Base-by-base conservation (phyloP, 2,888 invertebrate species). In the Pollenia angustigena region DNA sequence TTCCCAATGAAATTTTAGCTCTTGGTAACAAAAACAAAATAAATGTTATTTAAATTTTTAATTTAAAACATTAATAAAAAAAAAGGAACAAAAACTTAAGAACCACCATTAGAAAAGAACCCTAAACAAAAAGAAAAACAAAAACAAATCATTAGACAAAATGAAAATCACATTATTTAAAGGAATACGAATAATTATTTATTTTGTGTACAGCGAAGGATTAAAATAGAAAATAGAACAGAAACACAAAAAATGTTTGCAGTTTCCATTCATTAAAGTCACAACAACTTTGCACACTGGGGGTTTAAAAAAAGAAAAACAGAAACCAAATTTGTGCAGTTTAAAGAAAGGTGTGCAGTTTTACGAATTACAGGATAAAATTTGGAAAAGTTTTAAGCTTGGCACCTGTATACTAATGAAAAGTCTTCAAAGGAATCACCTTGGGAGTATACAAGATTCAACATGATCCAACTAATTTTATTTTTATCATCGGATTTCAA, bases 71-170 rank as follows among this genome's bases (percentile, higher is more conserved):
- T n/a, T 78, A 72, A 18, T 60, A 11, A 42, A 69, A 46, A 16
- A 60, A 71, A 72, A 52, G 72, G 52, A 82, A 62, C 71, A 68
- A 80, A 62, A 69, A 80, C 62, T 75, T 69, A 58, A 82, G 18
- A 82, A 86, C 86, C 76, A 86, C 86, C 83, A 83, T 50, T 60
- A 69, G 40, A 78, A 66, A 69, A 58, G 66, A 86, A 80, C 80
- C 80, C 80, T 76, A 68, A 83, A 62, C 40, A 75, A 76, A 46
- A 46, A 10, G n/a, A 32, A 74, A 6, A 18, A 14, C 42, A 64
- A 40, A 72, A 64, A 56, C 71, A 58, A 75, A 50, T 74, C 68
- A 75, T 75, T 52, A 81, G 80, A 68, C 46, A 60, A 62, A 78
- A 74, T 71, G 64, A 72, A 68, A 62, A 80, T 76, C 62, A 54